Conservation (phyloP, 2,113 vertebrate genomes). For the Pipra filicauda region DNA sequence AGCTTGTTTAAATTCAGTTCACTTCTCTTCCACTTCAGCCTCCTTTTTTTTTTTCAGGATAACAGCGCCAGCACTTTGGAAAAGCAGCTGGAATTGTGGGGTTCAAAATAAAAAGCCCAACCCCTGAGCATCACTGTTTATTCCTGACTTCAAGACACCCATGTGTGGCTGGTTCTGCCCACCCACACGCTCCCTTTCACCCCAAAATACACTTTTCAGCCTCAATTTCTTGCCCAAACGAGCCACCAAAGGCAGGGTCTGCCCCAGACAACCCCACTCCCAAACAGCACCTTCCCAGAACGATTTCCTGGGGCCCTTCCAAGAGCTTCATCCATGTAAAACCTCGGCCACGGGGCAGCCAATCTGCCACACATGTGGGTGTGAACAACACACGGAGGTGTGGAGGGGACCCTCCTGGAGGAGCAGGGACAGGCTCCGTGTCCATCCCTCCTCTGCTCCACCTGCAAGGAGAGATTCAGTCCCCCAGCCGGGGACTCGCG, state of each 20-base stretch:
- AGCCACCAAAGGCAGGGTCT: background rate
- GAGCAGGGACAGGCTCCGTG: background rate
- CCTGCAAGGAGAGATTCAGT: constrained; percentile 41
- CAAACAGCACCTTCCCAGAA: background rate
- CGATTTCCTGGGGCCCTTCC: background rate
- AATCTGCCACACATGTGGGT: background rate
- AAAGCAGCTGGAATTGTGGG: background rate
- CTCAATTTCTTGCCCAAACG: background rate
- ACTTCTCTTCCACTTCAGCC: background rate
- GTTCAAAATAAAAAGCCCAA: background rate
- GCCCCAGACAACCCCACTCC: background rate
- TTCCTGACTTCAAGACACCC: fast-evolving
- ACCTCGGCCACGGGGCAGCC: background rate
- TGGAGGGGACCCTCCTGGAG: background rate
- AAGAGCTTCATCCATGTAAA: fast-evolving
- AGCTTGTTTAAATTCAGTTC: background rate
- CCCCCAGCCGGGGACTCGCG: constrained; percentile 21
- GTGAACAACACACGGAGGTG: background rate
- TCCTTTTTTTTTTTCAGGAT: background rate
- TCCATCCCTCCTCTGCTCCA: background rate
- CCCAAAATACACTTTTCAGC: background rate
- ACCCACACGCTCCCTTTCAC: background rate
- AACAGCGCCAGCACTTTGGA: background rate
- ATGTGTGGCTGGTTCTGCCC: background rate
- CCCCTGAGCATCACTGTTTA: background rate